Evolutionary conservation across 2,797 vertebrate genomes (phyloP).

Genomic region (Sebastes itinus): DNA sequence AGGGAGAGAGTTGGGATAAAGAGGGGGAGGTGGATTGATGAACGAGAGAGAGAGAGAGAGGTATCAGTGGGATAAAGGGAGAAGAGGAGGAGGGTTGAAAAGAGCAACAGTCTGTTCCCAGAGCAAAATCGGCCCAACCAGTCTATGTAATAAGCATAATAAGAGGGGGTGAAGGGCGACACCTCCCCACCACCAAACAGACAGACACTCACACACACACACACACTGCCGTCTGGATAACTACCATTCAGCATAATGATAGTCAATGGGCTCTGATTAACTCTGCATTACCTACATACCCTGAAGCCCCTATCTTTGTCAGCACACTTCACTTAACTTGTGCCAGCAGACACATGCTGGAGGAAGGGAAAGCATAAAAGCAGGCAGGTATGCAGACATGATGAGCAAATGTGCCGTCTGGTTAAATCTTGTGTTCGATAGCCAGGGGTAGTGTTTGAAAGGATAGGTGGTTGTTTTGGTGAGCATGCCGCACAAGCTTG

Average conservation of each 20-base stretch:
- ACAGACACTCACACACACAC: slow-evolving; percentile 30
- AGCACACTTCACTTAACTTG: slow-evolving; percentile 58
- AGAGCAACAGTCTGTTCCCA: slow-evolving; percentile 70
- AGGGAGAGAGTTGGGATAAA: slow-evolving; percentile 45
- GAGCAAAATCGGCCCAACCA: slow-evolving; percentile 51
- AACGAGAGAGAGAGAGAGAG: slow-evolving; percentile 40
- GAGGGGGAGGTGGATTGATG: slow-evolving; percentile 49
- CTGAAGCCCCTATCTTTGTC: slow-evolving; percentile 53
- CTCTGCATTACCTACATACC: slow-evolving; percentile 63
- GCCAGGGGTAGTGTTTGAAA: slow-evolving; percentile 2
- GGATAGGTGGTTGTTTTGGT: slow-evolving; percentile 16
- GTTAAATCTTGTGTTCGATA: slow-evolving; percentile 22
- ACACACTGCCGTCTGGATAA: slow-evolving; percentile 48
- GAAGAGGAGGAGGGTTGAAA: slow-evolving; percentile 45
- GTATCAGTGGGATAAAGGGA: slow-evolving; percentile 50
- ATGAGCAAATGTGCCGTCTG: slow-evolving; percentile 38
- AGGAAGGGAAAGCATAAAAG: slow-evolving; percentile 36
- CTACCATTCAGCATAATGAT: slow-evolving; percentile 68
- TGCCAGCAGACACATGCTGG: slow-evolving; percentile 46
- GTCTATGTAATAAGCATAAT: slow-evolving; percentile 73
- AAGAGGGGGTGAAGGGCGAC: slow-evolving; percentile 61
- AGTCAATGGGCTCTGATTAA: slow-evolving; percentile 66
- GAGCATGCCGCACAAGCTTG: neutral
- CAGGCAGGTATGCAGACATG: slow-evolving; percentile 38
- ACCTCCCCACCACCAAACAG: slow-evolving; percentile 37